phyloP scores from a whole-genome alignment of 1,140 invertebrate species.

The Temnothorax longispinosus region DNA sequence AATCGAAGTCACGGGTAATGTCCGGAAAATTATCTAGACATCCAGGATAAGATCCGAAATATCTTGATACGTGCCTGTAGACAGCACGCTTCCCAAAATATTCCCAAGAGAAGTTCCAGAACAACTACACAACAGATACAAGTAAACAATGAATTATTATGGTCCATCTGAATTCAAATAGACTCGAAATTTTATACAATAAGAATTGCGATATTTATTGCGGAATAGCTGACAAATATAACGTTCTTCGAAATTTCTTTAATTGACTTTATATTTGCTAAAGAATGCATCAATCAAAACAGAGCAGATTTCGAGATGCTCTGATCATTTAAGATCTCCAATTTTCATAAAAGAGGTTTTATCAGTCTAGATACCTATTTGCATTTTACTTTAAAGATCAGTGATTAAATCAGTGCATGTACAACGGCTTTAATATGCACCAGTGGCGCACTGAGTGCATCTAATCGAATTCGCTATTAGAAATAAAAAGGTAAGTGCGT shows the following conservation, averaged over 20 bases:
- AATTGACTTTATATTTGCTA: background rate
- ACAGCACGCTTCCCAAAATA: background rate
- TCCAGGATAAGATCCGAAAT: conserved; percentile 24
- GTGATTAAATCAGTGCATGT: too few relatives aligned
- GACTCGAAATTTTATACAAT: background rate
- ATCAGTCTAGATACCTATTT: too few relatives aligned
- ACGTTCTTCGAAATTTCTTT: background rate
- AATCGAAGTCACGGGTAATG: conserved; percentile 50
- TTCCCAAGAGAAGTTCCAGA: background rate
- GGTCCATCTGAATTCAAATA: background rate
- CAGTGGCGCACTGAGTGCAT: too few relatives aligned
- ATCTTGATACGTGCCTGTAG: conserved; percentile 10
- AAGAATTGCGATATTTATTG: background rate
- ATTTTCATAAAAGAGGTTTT: background rate
- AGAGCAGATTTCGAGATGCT: background rate
- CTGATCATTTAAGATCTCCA: background rate
- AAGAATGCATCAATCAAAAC: background rate
- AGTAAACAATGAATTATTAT: background rate
- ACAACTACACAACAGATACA: background rate
- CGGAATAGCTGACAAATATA: background rate
- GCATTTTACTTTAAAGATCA: too few relatives aligned
- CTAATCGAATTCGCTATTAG: too few relatives aligned
- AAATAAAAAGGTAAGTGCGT: background rate
- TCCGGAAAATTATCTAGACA: conserved; percentile 47
- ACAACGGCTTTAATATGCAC: too few relatives aligned